phyloP scores from a whole-genome alignment of 2,797 vertebrate species.

The Sus cebifrons region DNA sequence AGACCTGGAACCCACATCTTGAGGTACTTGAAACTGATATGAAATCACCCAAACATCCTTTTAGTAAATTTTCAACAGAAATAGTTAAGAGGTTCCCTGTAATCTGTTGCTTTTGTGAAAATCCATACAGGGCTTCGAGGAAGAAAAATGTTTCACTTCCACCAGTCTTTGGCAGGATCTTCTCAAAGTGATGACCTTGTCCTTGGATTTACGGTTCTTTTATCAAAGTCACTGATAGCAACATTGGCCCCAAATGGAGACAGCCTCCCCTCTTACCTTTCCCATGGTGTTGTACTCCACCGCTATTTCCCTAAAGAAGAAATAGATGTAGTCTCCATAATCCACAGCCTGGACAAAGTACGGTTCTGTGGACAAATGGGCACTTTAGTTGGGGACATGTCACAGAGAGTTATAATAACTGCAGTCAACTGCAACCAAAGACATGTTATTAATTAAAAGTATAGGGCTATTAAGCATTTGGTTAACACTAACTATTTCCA shows the following conservation, averaged over 20 bases:
- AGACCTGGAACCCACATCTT: constrained; percentile 81
- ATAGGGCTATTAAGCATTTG: constrained; percentile 63
- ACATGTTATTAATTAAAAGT: constrained; percentile 66
- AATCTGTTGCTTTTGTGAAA: constrained; percentile 58
- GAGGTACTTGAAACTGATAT: constrained; percentile 61
- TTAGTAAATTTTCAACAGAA: constrained; percentile 77
- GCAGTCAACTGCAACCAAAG: constrained; percentile 59
- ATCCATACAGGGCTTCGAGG: constrained; percentile 69
- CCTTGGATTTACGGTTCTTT: constrained; percentile 86
- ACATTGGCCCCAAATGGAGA: constrained; percentile 51
- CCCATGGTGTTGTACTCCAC: constrained; percentile 99
- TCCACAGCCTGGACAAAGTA: constrained; percentile 98
- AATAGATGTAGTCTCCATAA: constrained; percentile 98
- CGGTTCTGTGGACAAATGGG: constrained; percentile 92
- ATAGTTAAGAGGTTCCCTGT: constrained; percentile 77
- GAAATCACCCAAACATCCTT: constrained; percentile 66
- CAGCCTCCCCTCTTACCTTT: constrained; percentile 93
- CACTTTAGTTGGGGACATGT: constrained; percentile 61
- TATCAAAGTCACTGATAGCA: constrained; percentile 87
- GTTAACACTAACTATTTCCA: constrained; percentile 83
- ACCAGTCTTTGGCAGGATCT: constrained; percentile 78
- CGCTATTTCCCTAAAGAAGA: constrained; percentile 99
- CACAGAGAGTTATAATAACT: constrained; percentile 64
- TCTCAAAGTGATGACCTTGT: constrained; percentile 88
- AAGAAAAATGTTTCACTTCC: constrained; percentile 68